These are phyloP conservation scores for Darevskia mixta DNA, from an alignment of 2,797 vertebrate genomes.

Conservation along the genomic window DNA sequence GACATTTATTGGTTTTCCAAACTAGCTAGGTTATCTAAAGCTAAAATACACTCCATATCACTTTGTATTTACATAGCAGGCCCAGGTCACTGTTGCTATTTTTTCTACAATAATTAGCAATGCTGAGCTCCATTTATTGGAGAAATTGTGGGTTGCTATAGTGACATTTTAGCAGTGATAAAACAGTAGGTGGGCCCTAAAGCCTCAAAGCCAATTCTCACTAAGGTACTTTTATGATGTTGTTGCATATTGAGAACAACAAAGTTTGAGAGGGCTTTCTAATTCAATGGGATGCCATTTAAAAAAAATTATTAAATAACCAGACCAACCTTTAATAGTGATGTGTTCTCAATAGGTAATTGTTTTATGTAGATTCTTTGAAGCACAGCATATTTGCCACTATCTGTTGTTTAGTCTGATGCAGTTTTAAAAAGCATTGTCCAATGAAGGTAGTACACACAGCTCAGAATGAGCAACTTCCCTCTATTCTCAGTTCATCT, in stretches of 20 bases:
- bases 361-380: conserved; percentile 10
- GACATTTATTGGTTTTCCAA: conserved; percentile 28
- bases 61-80: conserved; percentile 63
- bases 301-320: conserved; percentile 29
- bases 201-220: conserved; percentile 38
- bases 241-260: conserved; percentile 25
- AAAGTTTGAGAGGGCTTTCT: conserved; percentile 13
- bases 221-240: conserved; percentile 7
- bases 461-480: no score
- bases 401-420: not conserved
- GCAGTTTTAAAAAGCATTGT: no score
- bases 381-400: not conserved
- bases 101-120: conserved; percentile 31
- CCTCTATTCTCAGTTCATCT: no score
- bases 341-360: conserved; percentile 5
- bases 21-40: conserved; percentile 14
- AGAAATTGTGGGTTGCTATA: conserved; percentile 42
- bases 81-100: conserved; percentile 50
- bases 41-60: conserved; percentile 45
- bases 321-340: not conserved
- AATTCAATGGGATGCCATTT: not conserved
- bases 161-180: conserved; percentile 52
- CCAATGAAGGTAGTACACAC: no score
- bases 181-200: conserved; percentile 24
- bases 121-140: conserved; percentile 46